Evolutionary conservation across 2,797 vertebrate genomes (phyloP).

Genomic region (Pangasius krempfi): DNA sequence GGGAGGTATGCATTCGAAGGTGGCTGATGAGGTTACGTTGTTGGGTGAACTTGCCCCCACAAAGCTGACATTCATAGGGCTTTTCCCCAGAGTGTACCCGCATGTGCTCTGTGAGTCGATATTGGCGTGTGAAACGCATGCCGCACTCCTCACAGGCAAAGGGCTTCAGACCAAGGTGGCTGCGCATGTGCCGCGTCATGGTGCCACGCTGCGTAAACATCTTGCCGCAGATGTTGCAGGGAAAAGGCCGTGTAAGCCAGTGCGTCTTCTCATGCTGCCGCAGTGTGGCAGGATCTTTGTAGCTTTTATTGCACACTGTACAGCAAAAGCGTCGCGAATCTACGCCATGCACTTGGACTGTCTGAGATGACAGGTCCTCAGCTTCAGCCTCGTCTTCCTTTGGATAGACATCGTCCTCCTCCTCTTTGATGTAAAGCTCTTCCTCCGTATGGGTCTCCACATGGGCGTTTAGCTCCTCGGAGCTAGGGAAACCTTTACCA

Average conservation of each 20-base stretch:
- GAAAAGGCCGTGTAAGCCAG: constrained; percentile 96
- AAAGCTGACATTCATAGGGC: constrained; percentile 99
- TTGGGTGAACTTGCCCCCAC: constrained; percentile 98
- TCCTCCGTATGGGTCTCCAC: constrained; percentile 88
- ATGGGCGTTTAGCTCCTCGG: constrained; percentile 86
- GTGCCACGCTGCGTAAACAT: constrained; percentile 99
- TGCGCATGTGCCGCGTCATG: constrained; percentile 99
- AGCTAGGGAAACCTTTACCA: constrained; percentile 89
- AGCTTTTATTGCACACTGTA: constrained; percentile 92
- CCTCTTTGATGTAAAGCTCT: constrained; percentile 86
- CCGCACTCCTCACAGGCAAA: constrained; percentile 98
- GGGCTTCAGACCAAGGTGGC: constrained; percentile 97
- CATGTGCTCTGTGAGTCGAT: constrained; percentile 99
- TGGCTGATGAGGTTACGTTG: constrained; percentile 99
- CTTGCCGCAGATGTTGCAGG: constrained; percentile 98
- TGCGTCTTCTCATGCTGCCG: constrained; percentile 98
- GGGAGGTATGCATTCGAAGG: constrained; percentile 98
- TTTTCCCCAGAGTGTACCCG: constrained; percentile 99
- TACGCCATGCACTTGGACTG: constrained; percentile 63
- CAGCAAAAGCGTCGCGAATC: constrained; percentile 84
- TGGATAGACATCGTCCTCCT: constrained; percentile 75
- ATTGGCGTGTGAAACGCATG: constrained; percentile 99
- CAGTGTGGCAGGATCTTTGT: constrained; percentile 96
- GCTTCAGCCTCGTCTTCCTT: constrained; percentile 87
- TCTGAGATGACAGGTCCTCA: constrained; percentile 78